Evolutionary conservation across 1,140 invertebrate species (phyloP).

Genomic region (Aphaenogaster rudis): DNA sequence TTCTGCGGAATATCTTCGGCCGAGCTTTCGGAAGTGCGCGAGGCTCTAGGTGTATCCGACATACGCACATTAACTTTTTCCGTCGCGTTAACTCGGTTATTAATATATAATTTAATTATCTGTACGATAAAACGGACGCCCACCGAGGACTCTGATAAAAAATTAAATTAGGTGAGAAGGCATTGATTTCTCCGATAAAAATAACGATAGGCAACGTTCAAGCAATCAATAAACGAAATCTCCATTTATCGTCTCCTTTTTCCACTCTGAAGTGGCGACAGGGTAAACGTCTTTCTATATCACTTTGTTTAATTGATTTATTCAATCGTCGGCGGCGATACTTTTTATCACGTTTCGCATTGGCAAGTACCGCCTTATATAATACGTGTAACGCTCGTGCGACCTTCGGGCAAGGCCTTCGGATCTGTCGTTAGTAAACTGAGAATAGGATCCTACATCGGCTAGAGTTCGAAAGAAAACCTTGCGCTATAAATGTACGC

Average conservation of each 20-base stretch:
- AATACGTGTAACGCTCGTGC: conserved; percentile 31
- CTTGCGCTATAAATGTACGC: conserved; percentile 60
- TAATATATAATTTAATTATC: neutral
- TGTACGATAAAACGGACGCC: conserved; percentile 3
- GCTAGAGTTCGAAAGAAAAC: conserved; percentile 51
- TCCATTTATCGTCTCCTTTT: neutral
- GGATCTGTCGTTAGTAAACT: conserved; percentile 37
- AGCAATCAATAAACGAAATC: neutral
- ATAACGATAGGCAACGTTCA: neutral
- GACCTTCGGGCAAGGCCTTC: conserved; percentile 46
- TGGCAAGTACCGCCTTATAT: conserved; percentile 37
- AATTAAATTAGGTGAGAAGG: neutral
- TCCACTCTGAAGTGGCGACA: neutral
- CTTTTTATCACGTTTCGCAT: conserved; percentile 23
- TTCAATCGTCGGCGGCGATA: neutral
- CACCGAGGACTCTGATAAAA: neutral
- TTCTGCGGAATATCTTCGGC: neutral
- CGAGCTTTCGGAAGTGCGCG: neutral
- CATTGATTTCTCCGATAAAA: conserved; percentile 37
- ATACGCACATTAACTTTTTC: neutral
- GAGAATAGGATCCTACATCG: conserved; percentile 51
- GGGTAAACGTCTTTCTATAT: neutral
- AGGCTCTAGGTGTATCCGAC: neutral
- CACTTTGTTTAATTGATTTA: conserved; percentile 17
- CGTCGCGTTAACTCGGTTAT: neutral